phyloP scores from a whole-genome alignment of 2,113 vertebrate genomes.

The Sinocyclocheilus anshuiensis region DNA sequence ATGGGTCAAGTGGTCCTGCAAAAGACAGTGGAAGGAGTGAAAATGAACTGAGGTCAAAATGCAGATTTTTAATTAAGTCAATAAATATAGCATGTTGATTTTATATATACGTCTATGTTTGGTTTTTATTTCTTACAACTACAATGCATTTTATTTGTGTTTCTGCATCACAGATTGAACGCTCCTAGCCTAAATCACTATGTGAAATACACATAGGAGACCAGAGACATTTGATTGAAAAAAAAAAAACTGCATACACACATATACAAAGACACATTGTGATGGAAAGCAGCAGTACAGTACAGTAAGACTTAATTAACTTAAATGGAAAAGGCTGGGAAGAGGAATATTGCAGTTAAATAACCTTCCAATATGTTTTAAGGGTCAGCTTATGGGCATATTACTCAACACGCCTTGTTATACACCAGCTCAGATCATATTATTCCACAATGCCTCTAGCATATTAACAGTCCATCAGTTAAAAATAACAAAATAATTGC shows the following conservation, averaged over 20 bases:
- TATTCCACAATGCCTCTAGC: conserved; percentile 1
- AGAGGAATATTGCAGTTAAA: background rate
- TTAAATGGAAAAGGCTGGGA: background rate
- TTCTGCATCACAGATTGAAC: too few relatives aligned
- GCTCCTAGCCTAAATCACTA: too few relatives aligned
- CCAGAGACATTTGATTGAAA: background rate
- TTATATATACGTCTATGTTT: too few relatives aligned
- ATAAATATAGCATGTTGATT: too few relatives aligned
- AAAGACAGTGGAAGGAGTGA: background rate
- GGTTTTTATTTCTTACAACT: too few relatives aligned
- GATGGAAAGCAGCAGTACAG: background rate
- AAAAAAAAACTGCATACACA: background rate
- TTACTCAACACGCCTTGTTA: background rate
- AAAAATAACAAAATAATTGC: background rate
- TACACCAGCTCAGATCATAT: background rate
- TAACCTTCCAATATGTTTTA: background rate
- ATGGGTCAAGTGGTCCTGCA: background rate
- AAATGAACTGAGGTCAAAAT: too few relatives aligned
- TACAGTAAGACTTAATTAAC: background rate
- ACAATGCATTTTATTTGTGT: too few relatives aligned
- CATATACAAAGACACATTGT: background rate
- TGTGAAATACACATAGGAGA: too few relatives aligned
- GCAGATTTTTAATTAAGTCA: too few relatives aligned
- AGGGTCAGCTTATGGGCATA: background rate
- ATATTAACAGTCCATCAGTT: background rate